These are phyloP conservation scores for Metopolophium dirhodum DNA, from an alignment of 1,140 invertebrate species.

Conservation along the genomic window DNA sequence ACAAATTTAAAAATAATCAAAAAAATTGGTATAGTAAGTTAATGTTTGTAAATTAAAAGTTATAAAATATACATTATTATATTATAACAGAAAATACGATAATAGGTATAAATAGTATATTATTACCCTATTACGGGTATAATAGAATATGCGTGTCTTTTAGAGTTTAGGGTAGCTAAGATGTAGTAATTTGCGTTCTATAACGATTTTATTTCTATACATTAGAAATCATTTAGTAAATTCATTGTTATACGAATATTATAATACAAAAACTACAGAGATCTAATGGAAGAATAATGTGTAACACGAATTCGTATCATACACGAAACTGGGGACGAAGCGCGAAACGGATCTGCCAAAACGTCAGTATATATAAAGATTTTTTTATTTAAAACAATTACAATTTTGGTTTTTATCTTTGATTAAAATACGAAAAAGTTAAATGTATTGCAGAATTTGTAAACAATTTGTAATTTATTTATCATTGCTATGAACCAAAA, in stretches of 20 bases:
- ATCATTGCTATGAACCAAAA: background rate
- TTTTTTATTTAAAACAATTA: background rate
- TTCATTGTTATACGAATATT: background rate
- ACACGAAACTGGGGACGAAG: background rate
- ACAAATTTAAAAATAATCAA: background rate
- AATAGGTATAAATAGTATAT: background rate
- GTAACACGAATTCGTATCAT: background rate
- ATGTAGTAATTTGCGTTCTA: background rate
- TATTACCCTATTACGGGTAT: background rate
- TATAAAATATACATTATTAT: background rate
- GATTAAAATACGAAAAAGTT: background rate
- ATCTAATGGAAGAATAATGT: background rate
- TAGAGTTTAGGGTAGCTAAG: background rate
- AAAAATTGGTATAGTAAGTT: background rate
- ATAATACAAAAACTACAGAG: background rate
- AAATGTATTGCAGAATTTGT: background rate
- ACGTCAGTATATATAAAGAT: background rate
- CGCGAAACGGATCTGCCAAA: background rate
- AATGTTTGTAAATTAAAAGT: background rate
- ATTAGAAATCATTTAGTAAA: background rate
- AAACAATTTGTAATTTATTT: background rate
- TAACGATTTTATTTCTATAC: background rate
- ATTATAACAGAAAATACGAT: background rate
- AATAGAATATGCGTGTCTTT: background rate
- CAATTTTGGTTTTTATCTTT: background rate